A percentile compares a stretch with the other conserved stretches of the same genome.
These are phyloP conservation scores for Serrognathus titanus DNA, from an alignment of 2,888 invertebrate species.

Conservation along the genomic window DNA sequence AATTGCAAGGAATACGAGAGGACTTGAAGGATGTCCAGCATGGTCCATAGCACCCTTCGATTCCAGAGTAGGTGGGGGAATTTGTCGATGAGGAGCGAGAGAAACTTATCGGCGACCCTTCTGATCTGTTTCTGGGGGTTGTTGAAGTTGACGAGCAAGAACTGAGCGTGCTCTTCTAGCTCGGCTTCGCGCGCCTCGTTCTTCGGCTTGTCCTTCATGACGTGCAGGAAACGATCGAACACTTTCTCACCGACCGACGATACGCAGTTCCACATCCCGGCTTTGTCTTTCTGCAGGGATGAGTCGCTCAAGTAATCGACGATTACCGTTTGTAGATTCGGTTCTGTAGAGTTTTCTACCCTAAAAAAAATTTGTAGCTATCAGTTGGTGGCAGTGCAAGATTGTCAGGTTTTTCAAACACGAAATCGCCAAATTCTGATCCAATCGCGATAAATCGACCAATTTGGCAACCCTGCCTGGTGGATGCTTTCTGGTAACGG, in stretches of 20 bases:
- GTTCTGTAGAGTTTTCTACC: constrained; percentile 79
- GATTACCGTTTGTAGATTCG: constrained; percentile 86
- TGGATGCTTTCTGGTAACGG: no score
- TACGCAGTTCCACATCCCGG: constrained; percentile 96
- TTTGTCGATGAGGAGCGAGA: constrained; percentile 81
- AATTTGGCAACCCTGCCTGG: no score
- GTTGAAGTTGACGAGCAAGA: constrained; percentile 94
- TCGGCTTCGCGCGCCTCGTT: constrained; percentile 87
- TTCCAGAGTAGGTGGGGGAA: constrained; percentile 99
- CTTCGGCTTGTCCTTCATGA: constrained; percentile 80
- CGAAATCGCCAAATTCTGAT: no score
- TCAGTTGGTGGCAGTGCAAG: no score
- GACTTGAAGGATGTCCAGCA: constrained; percentile 92
- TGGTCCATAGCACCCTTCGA: constrained; percentile 83
- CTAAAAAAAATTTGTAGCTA: no score
- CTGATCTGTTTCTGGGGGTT: constrained; percentile 94
- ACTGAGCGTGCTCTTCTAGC: constrained; percentile 91
- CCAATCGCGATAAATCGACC: no score
- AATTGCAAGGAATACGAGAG: constrained; percentile 83
- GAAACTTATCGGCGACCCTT: constrained; percentile 86
- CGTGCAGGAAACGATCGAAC: constrained; percentile 85
- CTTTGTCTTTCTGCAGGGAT: constrained; percentile 86
- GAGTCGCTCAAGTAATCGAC: constrained; percentile 92
- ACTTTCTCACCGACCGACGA: constrained; percentile 89
- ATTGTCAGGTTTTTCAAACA: no score